Evolutionary conservation across 1,140 invertebrate species (phyloP).

Genomic region (Meloidogyne exigua): DNA sequence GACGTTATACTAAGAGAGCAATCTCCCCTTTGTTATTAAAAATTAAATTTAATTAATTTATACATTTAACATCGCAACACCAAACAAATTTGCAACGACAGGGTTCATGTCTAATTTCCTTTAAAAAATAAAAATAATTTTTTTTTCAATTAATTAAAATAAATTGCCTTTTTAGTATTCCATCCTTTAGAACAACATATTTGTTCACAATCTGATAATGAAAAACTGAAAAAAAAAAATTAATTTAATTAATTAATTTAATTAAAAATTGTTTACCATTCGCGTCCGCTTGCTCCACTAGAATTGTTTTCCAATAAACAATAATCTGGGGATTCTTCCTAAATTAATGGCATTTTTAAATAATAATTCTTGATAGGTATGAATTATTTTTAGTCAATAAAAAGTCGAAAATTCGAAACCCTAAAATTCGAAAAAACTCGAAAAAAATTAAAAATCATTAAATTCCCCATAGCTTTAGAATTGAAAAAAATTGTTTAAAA

Average conservation of each 20-base stretch:
- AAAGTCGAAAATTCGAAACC: no score
- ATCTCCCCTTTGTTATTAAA: background rate
- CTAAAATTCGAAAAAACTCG: no score
- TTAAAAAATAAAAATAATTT: background rate
- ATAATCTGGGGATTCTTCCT: slow-evolving; percentile 72
- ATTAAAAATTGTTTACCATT: slow-evolving; percentile 64
- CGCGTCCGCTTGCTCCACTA: slow-evolving; percentile 69
- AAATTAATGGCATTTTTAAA: slow-evolving; percentile 66
- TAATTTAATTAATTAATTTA: background rate
- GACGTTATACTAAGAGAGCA: no score
- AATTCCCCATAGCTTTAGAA: slow-evolving; percentile 63
- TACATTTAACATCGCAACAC: slow-evolving; percentile 74
- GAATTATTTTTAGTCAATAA: no score
- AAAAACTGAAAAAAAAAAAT: slow-evolving; percentile 63
- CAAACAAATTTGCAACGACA: slow-evolving; percentile 74
- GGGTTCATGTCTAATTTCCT: slow-evolving; percentile 57
- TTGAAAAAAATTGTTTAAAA: background rate
- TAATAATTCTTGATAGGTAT: background rate
- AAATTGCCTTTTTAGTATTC: slow-evolving; percentile 32
- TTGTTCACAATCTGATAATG: slow-evolving; percentile 69
- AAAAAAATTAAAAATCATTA: no score
- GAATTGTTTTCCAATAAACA: slow-evolving; percentile 64
- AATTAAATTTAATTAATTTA: background rate
- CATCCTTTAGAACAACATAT: slow-evolving; percentile 59
- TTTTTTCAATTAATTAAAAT: background rate